Percentiles rank a stretch among this genome's conserved stretches.
These are phyloP conservation scores for Mastomys coucha DNA, from an alignment of 2,113 vertebrate species.

Conservation along the genomic window DNA sequence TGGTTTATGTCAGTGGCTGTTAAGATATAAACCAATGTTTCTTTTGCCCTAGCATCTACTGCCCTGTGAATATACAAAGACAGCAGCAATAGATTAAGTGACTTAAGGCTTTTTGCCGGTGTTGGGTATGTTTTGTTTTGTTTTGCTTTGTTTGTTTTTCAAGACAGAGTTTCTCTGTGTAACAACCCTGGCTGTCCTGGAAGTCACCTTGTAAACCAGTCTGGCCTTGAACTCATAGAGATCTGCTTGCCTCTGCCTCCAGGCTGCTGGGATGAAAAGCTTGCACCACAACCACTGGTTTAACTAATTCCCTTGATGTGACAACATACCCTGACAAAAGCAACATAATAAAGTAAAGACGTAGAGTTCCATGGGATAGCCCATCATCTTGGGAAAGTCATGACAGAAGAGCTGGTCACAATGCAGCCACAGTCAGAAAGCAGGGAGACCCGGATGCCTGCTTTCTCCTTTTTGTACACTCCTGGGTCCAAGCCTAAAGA, in stretches of 20 bases:
- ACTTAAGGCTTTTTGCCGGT: not conserved
- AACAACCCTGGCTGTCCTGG: not conserved
- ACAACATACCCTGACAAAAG: too few species aligned
- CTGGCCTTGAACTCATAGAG: not conserved
- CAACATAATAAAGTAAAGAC: not conserved
- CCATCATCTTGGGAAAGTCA: not conserved
- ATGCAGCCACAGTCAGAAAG: too few species aligned
- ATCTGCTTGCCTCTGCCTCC: not conserved
- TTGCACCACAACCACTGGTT: not conserved
- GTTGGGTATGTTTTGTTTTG: not conserved
- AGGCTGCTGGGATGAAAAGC: not conserved
- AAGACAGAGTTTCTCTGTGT: not conserved
- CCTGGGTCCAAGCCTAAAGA: not conserved
- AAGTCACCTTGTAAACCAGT: not conserved
- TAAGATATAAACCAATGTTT: conserved; percentile 58
- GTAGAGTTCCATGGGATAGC: not conserved
- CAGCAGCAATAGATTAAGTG: not conserved
- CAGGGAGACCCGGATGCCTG: not conserved
- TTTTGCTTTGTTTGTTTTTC: not conserved
- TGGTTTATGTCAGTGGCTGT: conserved; percentile 53
- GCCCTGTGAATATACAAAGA: not conserved
- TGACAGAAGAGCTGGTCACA: not conserved
- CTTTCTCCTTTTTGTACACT: not conserved
- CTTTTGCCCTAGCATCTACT: conserved; percentile 17
- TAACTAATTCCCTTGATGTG: not conserved